Base-by-base conservation (phyloP, 2,888 invertebrate genomes). In the Smittia sp. region DNA sequence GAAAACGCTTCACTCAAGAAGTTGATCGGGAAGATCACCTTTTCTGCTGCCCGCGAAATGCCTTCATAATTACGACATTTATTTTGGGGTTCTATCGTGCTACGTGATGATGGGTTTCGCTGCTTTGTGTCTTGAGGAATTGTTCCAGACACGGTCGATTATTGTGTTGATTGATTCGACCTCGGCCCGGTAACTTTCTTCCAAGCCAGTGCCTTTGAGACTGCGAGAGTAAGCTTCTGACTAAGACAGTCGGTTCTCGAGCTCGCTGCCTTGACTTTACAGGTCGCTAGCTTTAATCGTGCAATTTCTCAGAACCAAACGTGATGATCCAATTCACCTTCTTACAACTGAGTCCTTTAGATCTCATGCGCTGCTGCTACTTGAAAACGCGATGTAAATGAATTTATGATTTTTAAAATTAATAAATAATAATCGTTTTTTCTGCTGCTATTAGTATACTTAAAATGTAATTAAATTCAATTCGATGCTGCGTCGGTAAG, bases 371-470 rank as follows among this genome's bases (percentile, higher is more conserved):
- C 2, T 46, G 46, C 46, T 13, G 46, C 46, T 13, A 46, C n/a
- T 46, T 13, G n/a, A 15, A 32, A n/a, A 11, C 15, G 11, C 46
- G 46, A 46, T 11, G 11, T 46, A n/a, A 15, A 46, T n/a, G 2
- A 46, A 46, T 46, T 46, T 46, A 46, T 46, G 46, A 46, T 46
- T 46, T 13, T 46, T 46, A n/a, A n/a, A 46, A 46, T 46, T 46
- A 46, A 46, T 46, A 46, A 46, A 46, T 46, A 46, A 46, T 46
- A 46, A 46, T 46, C 46, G 46, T 46, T 46, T n/a, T 46, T 46
- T 46, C n/a, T 46, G 46, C 46, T 46, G 46, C 46, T 46, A 46
- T 46, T 46, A 46, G 46, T 46, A n/a, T n/a, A 46, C 46, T 46
- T 46, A 46, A 46, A 46, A n/a, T n/a, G 46, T 46, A 46, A 46